phyloP scores from a whole-genome alignment of 1,140 invertebrate genomes.

The Caenorhabditis remanei region DNA sequence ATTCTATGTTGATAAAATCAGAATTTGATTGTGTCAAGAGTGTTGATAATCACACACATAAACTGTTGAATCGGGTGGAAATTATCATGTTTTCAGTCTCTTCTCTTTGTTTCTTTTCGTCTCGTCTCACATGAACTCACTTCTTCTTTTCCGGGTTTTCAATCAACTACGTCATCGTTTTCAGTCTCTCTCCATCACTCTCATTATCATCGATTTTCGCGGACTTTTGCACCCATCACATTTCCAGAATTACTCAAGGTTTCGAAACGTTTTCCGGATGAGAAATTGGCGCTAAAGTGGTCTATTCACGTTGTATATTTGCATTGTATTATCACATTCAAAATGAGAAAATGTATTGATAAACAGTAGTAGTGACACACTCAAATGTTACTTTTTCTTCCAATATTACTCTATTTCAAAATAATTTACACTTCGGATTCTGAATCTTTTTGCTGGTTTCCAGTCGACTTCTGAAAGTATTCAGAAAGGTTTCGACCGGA shows the following conservation, averaged over 20 bases:
- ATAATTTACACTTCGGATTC: too few species aligned
- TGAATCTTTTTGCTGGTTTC: too few species aligned
- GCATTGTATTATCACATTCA: not conserved
- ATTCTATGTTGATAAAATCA: slow-evolving; percentile 1
- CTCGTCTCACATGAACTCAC: not conserved
- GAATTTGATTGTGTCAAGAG: not conserved
- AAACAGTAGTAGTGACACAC: slow-evolving; percentile 29
- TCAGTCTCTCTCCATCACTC: slow-evolving; percentile 18
- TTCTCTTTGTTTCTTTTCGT: not conserved
- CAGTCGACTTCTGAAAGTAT: too few species aligned
- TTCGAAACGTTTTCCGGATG: slow-evolving; percentile 35
- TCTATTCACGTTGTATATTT: not conserved
- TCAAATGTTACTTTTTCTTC: not conserved
- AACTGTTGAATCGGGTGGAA: not conserved
- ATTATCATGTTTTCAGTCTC: slow-evolving; percentile 2
- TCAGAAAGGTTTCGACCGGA: too few species aligned
- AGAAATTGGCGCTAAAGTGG: not conserved
- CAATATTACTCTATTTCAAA: not conserved
- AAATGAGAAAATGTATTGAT: not conserved
- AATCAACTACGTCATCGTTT: slow-evolving; percentile 45
- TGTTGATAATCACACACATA: slow-evolving; percentile 42
- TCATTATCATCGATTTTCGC: slow-evolving; percentile 26
- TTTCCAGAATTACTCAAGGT: slow-evolving; percentile 16
- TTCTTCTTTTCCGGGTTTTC: slow-evolving; percentile 39
- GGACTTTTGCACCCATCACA: slow-evolving; percentile 39